Base-by-base conservation (phyloP, 2,888 invertebrate genomes). In the Cartodere bifasciata region DNA sequence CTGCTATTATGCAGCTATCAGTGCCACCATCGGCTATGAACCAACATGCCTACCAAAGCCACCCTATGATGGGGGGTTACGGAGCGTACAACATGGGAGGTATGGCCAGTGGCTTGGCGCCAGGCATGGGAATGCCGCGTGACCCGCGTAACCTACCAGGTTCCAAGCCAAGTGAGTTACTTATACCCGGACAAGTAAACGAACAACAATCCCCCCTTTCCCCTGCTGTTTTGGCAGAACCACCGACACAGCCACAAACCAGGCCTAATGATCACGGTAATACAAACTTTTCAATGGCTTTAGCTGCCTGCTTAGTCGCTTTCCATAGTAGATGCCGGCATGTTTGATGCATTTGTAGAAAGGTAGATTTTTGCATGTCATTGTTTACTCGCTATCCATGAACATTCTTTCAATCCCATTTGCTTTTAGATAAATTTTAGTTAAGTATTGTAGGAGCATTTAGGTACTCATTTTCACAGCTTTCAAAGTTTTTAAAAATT, bases 1-100 rank as follows among this genome's bases (percentile, higher is more conserved):
- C 98, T 36, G 98, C 98, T 38, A 98, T 98, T 63, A 91, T 98
- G 66, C 77, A 83, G 69, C 75, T 82, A 63, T 84, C 83, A 39
- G 75, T 82, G 50, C 79, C 78, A 22, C 79, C 82, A 23, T 70
- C 76, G 28, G 65, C 78, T 52, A 71, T 71, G 13, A 68, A 68
- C 4, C 65, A 61, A 38, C 65, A 68, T 46, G 69, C 57, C 49
- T 75, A 70, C 51, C 79, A 76, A 54, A 65, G 63, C 21, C 81
- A 82, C 60, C 78, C 79, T 2, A 74, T 76, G 49, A 70, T 82
- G 60, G 72, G 75, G 2, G 63, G 66, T 12, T 67, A 65, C 52
- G 64, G 65, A 45, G 55, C 52, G 13, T 50, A 64, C 40, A 62
- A 62, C 27, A 47, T 53, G 23, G 60, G 58, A 53, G 58, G 54